Percentiles rank a stretch among this genome's conserved stretches.
Evolutionary conservation across 2,888 invertebrate species (phyloP).

Genomic region (Amphiduros pacificus): DNA sequence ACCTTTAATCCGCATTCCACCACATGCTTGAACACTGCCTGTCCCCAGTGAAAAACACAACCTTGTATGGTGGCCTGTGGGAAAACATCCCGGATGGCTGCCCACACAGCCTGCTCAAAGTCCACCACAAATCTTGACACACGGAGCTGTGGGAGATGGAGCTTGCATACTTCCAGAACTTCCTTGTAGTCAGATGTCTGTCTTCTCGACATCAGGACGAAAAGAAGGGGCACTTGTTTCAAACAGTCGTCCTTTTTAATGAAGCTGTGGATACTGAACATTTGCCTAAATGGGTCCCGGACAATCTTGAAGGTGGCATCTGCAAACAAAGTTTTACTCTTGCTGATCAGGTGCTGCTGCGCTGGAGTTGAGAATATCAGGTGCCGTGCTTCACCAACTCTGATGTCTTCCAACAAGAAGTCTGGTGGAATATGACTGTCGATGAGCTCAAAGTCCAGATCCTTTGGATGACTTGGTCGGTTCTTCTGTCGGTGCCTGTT

Average conservation of each 20-base stretch:
- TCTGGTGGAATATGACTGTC: neutral
- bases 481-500: too few species aligned
- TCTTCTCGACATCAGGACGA: conserved; percentile 10
- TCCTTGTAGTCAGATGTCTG: conserved; percentile 7
- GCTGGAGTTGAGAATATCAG: conserved; percentile 4
- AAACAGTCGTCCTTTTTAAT: neutral
- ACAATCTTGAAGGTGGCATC: conserved; percentile 22
- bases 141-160: neutral
- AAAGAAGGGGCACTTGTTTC: conserved; percentile 15
- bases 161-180: neutral
- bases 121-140: conserved; percentile 2
- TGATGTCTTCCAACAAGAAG: neutral
- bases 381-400: conserved; percentile 1
- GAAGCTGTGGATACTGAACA: conserved; percentile 8
- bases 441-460: neutral
- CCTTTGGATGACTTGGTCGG: neutral
- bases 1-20: neutral
- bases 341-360: conserved; percentile 2
- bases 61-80: too few species aligned
- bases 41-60: conserved; percentile 3
- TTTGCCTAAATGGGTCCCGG: conserved; percentile 15
- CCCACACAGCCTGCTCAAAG: conserved; percentile 14
- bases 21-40: neutral
- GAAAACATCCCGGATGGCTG: too few species aligned
- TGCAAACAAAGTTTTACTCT: conserved; percentile 9